Evolutionary conservation across 2,797 vertebrate genomes (phyloP).

Genomic region (Acanthis flammea): DNA sequence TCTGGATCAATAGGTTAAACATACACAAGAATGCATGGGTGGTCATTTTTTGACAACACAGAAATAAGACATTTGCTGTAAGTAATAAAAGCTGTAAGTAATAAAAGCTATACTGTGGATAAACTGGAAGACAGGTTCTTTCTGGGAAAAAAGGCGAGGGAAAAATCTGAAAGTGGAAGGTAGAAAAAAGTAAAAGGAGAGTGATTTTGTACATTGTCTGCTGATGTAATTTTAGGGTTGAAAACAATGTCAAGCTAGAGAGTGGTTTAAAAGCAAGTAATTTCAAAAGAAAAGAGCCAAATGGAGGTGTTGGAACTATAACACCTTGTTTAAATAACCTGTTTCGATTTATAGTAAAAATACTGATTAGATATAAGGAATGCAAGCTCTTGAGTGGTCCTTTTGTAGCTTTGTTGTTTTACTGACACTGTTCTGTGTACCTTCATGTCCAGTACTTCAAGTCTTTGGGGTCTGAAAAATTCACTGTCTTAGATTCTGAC

Average conservation of each 20-base stretch:
- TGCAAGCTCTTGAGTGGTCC: background rate
- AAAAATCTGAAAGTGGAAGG: background rate
- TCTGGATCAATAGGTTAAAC: background rate
- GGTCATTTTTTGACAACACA: background rate
- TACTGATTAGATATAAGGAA: background rate
- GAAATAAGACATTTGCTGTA: background rate
- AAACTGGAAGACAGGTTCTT: background rate
- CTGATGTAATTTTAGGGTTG: background rate
- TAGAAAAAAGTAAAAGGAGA: background rate
- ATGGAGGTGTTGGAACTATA: background rate
- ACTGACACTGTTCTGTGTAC: background rate
- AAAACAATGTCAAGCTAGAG: background rate
- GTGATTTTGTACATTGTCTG: background rate
- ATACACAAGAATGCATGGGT: rapidly evolving
- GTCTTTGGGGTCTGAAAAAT: background rate
- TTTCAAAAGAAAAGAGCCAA: background rate
- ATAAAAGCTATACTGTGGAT: background rate
- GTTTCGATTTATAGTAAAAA: background rate
- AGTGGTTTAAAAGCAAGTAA: background rate
- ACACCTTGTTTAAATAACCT: background rate
- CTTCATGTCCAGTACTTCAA: background rate
- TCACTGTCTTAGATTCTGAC: background rate
- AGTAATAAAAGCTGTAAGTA: background rate
- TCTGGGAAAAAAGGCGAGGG: background rate
- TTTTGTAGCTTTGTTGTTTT: background rate